These are phyloP conservation scores for Zaprionus ornatus DNA, from an alignment of 1,140 invertebrate species.

Conservation along the genomic window DNA sequence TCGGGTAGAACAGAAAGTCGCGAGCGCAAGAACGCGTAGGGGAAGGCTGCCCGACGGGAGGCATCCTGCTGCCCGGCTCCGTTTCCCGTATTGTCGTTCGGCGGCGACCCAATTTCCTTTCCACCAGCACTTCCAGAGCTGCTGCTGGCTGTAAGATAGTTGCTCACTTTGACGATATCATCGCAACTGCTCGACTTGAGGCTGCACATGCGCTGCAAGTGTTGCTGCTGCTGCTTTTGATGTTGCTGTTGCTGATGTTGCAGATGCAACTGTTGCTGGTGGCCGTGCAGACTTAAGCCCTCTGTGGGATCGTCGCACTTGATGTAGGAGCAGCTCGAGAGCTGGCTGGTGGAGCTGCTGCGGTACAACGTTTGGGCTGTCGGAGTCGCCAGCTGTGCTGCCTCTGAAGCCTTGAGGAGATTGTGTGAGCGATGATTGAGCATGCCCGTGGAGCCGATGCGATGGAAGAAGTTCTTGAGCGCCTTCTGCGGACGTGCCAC, in stretches of 20 bases:
- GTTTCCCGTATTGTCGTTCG: constrained; percentile 5
- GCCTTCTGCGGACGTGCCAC: constrained; percentile 83
- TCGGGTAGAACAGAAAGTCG: constrained; percentile 90
- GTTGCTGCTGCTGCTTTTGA: constrained; percentile 49
- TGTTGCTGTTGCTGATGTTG: constrained; percentile 54
- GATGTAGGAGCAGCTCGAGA: constrained; percentile 88
- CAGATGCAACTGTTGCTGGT: constrained; percentile 64
- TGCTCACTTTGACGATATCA: constrained; percentile 82
- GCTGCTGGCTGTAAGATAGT: constrained; percentile 56
- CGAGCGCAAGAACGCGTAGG: constrained; percentile 91
- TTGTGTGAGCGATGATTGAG: constrained; percentile 86
- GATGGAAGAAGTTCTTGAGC: constrained; percentile 89
- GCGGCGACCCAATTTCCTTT: constrained; percentile 47
- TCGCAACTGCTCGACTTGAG: constrained; percentile 83
- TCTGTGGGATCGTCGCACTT: constrained; percentile 91
- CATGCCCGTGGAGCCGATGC: constrained; percentile 91
- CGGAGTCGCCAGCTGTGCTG: constrained; percentile 71
- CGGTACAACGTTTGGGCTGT: constrained; percentile 86
- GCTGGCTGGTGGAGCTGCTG: constrained; percentile 90
- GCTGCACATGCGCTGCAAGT: constrained; percentile 41
- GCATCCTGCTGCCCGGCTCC: constrained; percentile 50
- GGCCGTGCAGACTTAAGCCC: constrained; percentile 87
- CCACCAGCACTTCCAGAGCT: constrained; percentile 29
- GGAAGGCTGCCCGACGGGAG: constrained; percentile 86
- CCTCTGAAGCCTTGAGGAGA: constrained; percentile 80